phyloP scores from a whole-genome alignment of 2,113 vertebrate species.

The Paramormyrops kingsleyae region DNA sequence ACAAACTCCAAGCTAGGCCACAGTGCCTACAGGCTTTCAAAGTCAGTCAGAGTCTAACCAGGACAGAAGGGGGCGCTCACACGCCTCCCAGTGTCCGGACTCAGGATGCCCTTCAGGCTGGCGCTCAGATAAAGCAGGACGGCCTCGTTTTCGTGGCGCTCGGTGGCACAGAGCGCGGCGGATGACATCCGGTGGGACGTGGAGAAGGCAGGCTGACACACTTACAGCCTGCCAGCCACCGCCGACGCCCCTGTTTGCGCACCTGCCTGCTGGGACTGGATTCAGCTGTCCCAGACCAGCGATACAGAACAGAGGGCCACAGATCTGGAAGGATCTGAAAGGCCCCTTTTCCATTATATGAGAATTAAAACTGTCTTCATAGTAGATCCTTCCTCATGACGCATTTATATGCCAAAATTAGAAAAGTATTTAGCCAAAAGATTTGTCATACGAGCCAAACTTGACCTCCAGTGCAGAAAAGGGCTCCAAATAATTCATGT shows the following conservation, averaged over 20 bases:
- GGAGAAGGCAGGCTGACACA: slow-evolving; percentile 9
- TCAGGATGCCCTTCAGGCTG: not conserved
- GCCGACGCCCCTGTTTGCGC: not conserved
- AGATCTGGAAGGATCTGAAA: not conserved
- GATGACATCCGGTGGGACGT: slow-evolving; percentile 5
- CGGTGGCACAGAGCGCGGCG: not conserved
- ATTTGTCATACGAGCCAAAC: not conserved
- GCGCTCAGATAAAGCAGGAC: not conserved
- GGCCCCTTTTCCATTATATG: not conserved
- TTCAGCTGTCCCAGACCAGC: not conserved
- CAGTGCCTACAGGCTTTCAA: not conserved
- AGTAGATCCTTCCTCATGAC: not conserved
- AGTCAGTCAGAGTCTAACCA: not conserved
- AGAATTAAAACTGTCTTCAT: not conserved
- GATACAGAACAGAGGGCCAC: not conserved
- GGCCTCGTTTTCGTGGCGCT: not conserved
- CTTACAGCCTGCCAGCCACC: not conserved
- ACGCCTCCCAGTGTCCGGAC: not conserved
- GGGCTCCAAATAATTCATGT: not conserved
- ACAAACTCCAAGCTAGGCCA: not conserved
- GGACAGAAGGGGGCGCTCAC: not conserved
- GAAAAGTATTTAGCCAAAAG: not conserved
- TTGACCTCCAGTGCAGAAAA: not conserved
- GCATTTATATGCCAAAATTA: not conserved
- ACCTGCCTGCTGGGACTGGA: not conserved